Evolutionary conservation across 2,888 invertebrate species (phyloP), one percentile per base, ranked within the genome.

Genomic region (Phanerotoma sp.): DNA sequence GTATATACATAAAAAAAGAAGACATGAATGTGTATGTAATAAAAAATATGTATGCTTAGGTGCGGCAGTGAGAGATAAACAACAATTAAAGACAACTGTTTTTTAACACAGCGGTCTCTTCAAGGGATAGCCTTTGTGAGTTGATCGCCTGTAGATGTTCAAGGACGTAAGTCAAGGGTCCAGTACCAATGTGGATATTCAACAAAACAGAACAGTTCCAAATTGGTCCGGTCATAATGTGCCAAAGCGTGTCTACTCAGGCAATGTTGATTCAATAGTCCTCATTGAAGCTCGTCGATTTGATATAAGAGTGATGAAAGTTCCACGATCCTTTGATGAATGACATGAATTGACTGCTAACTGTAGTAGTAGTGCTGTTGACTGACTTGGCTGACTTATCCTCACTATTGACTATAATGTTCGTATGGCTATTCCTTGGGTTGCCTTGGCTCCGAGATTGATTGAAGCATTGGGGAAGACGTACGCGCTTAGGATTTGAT

Each of bases 31-130:
- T 71, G 69, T 71, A 69, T 74, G 74, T 73, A 70, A 74, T 74
- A 74, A 73, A 72, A 72, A 68, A 66, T 70, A 68, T 69, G 70
- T 73, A 71, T 72, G 73, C 70, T 72, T 71, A 72, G 66, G 74
- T 75, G 76, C 73, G 71, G 72, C 73, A 71, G 74, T 75, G 71
- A 73, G 72, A 74, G 74, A 72, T 75, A n/a, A n/a, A 77, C 74
- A 75, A 74, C 74, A 69, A 67, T 72, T n/a, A n/a, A 68, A 70
- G 62, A 61, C 60, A 56, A 53, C 59, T 54, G 60, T 45, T 53
- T 61, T 32, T 38, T 49, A 30, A 45, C n/a, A 16, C 50, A 47
- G 38, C 41, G 30, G 38, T 46, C 57, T 57, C 63, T 62, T 59
- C 61, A 57, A 60, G 60, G 62, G 63, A 62, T 60, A 64, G 66